Evolutionary conservation across 2,797 vertebrate species (phyloP), one percentile per base, ranked within the genome.

Genomic region (Carapus acus): DNA sequence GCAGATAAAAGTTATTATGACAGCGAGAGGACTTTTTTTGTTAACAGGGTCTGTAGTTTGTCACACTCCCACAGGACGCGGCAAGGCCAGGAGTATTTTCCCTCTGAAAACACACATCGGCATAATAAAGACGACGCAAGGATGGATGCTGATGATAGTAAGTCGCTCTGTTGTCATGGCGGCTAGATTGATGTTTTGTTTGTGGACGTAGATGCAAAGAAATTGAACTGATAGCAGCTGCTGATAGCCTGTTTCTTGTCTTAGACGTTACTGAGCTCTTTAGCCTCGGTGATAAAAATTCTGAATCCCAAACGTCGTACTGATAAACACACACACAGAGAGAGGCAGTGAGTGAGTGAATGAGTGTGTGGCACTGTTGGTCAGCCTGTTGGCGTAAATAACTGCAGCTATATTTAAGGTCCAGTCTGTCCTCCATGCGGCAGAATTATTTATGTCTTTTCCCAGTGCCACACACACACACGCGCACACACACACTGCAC

Each of bases 351-450:
- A n/a, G n/a, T n/a, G n/a, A n/a, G n/a, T n/a, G n/a, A n/a, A n/a
- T n/a, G n/a, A n/a, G n/a, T n/a, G n/a, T n/a, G n/a, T n/a, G n/a
- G n/a, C n/a, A n/a, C n/a, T n/a, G n/a, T n/a, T 58, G 39, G 29
- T 65, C 58, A 44, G 45, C 43, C 62, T 56, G 55, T 61, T 60
- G 74, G 66, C 77, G 70, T 81, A 84, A 86, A 85, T 88, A 85
- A 75, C 71, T 52, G 7, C n/a, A 15, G 71, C 78, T 88, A 85
- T 83, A 85, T 88, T 82, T 85, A 85, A 81, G 59, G 43, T 36
- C 52, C 57, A 43, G 71, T 60, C 77, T 54, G 72, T 72, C 77
- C 75, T 76, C 69, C 36, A 41, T 64, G 43, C 72, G 71, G 37
- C 71, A n/a, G 12, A 59, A 67, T 78, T 86, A 88, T 87, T 82